These are phyloP conservation scores for Cygnus olor DNA, from an alignment of 2,797 vertebrate species.

Conservation along the genomic window DNA sequence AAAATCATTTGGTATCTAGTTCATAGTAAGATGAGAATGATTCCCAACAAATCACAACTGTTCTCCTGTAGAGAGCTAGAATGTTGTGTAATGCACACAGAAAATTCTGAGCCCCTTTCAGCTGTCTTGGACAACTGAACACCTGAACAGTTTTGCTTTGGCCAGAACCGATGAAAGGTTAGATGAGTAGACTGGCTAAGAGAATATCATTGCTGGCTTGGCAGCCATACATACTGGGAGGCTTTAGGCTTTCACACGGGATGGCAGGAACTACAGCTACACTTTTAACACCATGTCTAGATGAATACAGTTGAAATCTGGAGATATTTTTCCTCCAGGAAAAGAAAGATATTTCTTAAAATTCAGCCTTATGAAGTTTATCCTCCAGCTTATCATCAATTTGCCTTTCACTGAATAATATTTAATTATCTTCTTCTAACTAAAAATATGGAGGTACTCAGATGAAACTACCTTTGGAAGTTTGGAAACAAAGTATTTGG, in stretches of 20 bases:
- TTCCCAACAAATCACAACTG: not conserved
- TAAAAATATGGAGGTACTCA: not conserved
- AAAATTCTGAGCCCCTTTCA: not conserved
- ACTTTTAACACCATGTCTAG: not conserved
- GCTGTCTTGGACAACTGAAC: not conserved
- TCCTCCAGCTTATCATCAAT: not conserved
- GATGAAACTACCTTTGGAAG: not conserved
- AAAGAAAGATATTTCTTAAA: not conserved
- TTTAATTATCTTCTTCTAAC: not conserved
- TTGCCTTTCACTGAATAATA: not conserved
- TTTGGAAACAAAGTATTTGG: not conserved
- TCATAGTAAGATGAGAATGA: not conserved
- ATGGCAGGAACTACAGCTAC: not conserved
- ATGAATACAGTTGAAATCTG: not conserved
- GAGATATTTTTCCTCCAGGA: not conserved
- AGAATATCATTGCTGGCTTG: not conserved
- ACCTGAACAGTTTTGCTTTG: not conserved
- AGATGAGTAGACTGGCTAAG: not conserved
- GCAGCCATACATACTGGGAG: not conserved
- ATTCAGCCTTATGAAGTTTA: not conserved
- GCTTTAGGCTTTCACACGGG: not conserved
- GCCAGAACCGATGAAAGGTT: not conserved
- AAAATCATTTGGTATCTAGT: not conserved
- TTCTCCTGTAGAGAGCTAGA: not conserved
- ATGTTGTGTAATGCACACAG: accelerated